Percentiles rank a stretch among this genome's conserved stretches.
Conservation (phyloP, 2,888 invertebrate genomes). For the Masnerella sp. region DNA sequence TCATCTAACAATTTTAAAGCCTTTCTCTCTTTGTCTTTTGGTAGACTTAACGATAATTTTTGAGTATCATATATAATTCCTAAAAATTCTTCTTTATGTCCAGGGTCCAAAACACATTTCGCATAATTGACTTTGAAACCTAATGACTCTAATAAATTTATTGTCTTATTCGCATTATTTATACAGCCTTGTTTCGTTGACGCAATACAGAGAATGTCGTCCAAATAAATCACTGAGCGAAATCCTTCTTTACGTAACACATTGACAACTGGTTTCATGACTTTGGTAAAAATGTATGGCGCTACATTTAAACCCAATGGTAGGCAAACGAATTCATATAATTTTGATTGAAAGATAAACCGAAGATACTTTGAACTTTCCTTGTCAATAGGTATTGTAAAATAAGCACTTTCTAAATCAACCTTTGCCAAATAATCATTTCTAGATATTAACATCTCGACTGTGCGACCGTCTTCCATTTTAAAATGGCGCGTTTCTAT, state of each 20-base stretch:
- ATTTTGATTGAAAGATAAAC: slow-evolving; percentile 46
- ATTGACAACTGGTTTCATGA: slow-evolving; percentile 54
- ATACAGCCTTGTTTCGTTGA: slow-evolving; percentile 22
- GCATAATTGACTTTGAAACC: slow-evolving; percentile 33
- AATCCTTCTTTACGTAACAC: slow-evolving; percentile 25
- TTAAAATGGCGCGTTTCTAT: not conserved
- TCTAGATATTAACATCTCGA: slow-evolving; percentile 20
- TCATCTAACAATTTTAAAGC: not conserved
- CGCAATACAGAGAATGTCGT: slow-evolving; percentile 55
- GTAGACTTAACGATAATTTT: not conserved
- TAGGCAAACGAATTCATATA: slow-evolving; percentile 56
- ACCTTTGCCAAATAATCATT: slow-evolving; percentile 38
- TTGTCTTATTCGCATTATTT: too few relatives aligned
- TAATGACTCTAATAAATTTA: slow-evolving; percentile 15
- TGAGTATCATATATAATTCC: not conserved
- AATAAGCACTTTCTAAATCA: slow-evolving; percentile 59
- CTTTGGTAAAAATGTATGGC: slow-evolving; percentile 54
- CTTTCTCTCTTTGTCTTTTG: not conserved
- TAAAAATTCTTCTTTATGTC: slow-evolving; percentile 4
- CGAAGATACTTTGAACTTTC: slow-evolving; percentile 31
- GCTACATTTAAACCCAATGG: slow-evolving; percentile 53
- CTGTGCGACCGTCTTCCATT: slow-evolving; percentile 45
- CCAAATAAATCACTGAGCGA: slow-evolving; percentile 39
- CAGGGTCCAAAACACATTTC: too few relatives aligned
- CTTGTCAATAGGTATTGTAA: slow-evolving; percentile 52